phyloP scores from a whole-genome alignment of 2,797 vertebrate genomes.

The Ispidina lecontei region DNA sequence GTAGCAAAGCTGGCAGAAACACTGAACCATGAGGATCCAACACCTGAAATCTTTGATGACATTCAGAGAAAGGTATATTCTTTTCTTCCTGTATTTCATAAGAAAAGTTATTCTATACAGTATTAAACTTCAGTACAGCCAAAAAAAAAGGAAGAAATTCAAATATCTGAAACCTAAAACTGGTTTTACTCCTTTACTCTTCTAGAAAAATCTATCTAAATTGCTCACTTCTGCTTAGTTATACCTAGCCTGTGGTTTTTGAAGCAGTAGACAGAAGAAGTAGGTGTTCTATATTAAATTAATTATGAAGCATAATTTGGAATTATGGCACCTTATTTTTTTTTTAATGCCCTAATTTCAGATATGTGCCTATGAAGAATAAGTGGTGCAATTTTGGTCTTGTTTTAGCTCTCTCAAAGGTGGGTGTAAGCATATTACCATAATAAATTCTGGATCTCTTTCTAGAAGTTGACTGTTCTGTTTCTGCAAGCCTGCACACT shows the following conservation, averaged over 20 bases:
- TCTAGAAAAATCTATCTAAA: background rate
- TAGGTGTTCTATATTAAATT: background rate
- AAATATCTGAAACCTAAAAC: background rate
- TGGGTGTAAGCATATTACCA: background rate
- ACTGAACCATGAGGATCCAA: slow-evolving; percentile 94
- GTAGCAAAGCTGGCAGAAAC: slow-evolving; percentile 89
- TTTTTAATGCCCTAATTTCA: background rate
- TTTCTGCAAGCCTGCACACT: background rate
- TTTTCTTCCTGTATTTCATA: background rate
- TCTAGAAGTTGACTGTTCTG: background rate
- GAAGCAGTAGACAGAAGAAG: background rate
- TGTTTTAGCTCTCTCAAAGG: background rate
- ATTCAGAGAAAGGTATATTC: slow-evolving; percentile 91
- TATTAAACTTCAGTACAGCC: background rate
- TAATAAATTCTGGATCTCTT: background rate
- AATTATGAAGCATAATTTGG: background rate
- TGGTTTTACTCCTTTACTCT: background rate
- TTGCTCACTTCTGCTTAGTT: background rate
- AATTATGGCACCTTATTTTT: background rate
- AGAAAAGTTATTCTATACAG: background rate
- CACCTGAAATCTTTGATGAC: slow-evolving; percentile 97
- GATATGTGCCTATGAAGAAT: background rate
- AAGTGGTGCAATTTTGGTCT: background rate
- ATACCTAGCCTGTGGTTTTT: background rate
- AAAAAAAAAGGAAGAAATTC: background rate